Evolutionary conservation across 2,797 vertebrate genomes (phyloP), one percentile per base, ranked within the genome.

Genomic region (Leuciscus waleckii): DNA sequence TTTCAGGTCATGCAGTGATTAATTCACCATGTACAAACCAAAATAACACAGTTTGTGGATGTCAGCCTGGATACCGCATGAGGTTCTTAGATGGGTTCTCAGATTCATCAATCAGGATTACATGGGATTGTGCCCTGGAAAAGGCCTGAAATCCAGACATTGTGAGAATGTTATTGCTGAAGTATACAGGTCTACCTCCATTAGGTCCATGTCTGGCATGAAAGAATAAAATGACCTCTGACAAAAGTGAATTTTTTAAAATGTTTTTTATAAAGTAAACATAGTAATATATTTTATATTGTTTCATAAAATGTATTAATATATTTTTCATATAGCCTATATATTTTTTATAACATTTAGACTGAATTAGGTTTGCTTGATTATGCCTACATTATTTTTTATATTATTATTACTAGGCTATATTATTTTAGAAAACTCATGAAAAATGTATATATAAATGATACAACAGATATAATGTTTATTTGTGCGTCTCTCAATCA

Each of bases 21-120:
- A 77, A 58, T 78, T 78, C 49, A 43, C 19, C 82, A 43, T 84
- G 82, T 46, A 56, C 82, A 4, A 0, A 29, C n/a, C 63, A 69
- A 54, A 84, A 29, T 23, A 58, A 84, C 82, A 70, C 82, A 4
- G 74, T 84, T 7, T 84, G 82, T 69, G 74, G 74, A 78, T 84
- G 82, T 43, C 2, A 58, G n/a, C 0, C 0, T 16, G 74, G 82
- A 56, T 70, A 58, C 74, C 11, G 3, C 35, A 56, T 32, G 29
- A 43, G 14, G 14, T 1, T 1, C 2, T 54, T 78, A 16, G 74
- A 70, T 54, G 63, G 29, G 13, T 49, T 49, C 46, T 17, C 46
- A 10, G 1, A 63, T 63, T 29, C 6, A 11, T n/a, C 4, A n/a
- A 10, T 29, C 14, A 35, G n/a, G 2, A 10, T 70, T 32, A 1